Base-by-base conservation (phyloP, 1,140 invertebrate genomes). In the Drosophila baimaii region DNA sequence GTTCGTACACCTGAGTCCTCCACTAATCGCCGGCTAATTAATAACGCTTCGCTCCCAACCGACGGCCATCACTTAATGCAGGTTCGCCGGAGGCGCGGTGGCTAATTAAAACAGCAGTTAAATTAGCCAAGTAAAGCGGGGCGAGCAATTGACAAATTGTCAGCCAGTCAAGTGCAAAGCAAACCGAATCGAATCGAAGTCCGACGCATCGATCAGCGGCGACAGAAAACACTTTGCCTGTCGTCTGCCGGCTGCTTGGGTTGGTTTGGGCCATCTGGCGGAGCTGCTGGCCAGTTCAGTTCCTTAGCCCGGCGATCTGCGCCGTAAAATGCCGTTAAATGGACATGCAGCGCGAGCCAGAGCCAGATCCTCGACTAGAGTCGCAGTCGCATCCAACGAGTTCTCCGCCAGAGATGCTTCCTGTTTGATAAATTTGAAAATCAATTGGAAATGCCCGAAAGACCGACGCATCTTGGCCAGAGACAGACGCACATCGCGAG, bases 381-480 rank as follows among this genome's bases (percentile, higher is more conserved):
- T 3, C 21, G 6, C 9, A 54, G 61, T 31, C 61, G 25, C 31
- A 43, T 39, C 61, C 66, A 66, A 81, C 82, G 39, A 76, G 82
- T 86, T 86, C 62, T 82, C 33, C 43, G 81, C 56, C 49, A 57
- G 65, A 89, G 83, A 88, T 89, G 84, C 84, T 88, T 88, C 83
- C 84, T 88, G 84, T 88, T 89, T 88, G 84, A 88, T 88, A 88
- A 89, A 89, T 89, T 89, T 59, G 56, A 89, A 86, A 88, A 88
- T 88, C 83, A 88, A 88, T 89, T 88, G 84, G 83, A 84, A 88
- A 77, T 83, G 77, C 57, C 72, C 77, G 68, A 89, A 89, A 89
- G 80, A 65, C 82, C 80, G 80, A 84, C 73, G 76, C 75, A 52
- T 62, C 56, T 79, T 66, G 66, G 72, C 56, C 54, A 63, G 33